Percentiles rank a stretch among this genome's conserved stretches.
Evolutionary conservation across 30 jellyfish, hydroid and myxozoan genomes (phyloP).

Genomic region (Aurelia aurita): DNA sequence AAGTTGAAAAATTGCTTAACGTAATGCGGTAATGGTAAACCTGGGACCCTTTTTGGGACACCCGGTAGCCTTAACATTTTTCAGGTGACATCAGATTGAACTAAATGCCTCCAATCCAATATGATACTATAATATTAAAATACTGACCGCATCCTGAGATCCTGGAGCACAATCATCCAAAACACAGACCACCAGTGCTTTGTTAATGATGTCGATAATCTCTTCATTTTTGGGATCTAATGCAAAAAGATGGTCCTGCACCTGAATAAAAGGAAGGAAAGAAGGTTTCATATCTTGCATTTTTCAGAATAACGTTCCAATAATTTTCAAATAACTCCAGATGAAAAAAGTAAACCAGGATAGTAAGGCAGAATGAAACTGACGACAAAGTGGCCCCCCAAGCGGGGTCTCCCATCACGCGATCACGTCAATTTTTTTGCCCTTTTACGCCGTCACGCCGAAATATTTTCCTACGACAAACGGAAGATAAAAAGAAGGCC

Average conservation of each 20-base stretch:
- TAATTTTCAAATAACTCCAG: background rate
- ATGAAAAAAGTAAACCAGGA: background rate
- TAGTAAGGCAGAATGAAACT: background rate
- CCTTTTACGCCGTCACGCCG: background rate
- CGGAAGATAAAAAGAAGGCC: no score
- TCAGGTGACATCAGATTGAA: no score
- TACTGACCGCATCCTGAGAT: slow-evolving; percentile 53
- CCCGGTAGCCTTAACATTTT: no score
- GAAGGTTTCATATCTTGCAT: background rate
- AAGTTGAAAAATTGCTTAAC: no score
- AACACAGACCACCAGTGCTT: slow-evolving; percentile 50
- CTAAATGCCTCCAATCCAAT: no score
- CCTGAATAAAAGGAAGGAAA: slow-evolving; percentile 25
- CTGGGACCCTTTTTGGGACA: no score
- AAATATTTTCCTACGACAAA: background rate
- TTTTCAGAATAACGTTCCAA: background rate
- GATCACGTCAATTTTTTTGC: slow-evolving; percentile 5
- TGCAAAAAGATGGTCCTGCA: slow-evolving; percentile 70
- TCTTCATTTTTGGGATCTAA: slow-evolving; percentile 70
- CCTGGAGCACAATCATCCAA: slow-evolving; percentile 75
- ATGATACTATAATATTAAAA: background rate
- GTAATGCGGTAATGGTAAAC: no score
- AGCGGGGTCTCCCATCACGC: slow-evolving; percentile 15
- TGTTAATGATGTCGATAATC: slow-evolving; percentile 63
- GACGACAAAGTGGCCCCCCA: slow-evolving; percentile 11